Conservation (phyloP, 2,113 vertebrate genomes). For the Bubo bubo region DNA sequence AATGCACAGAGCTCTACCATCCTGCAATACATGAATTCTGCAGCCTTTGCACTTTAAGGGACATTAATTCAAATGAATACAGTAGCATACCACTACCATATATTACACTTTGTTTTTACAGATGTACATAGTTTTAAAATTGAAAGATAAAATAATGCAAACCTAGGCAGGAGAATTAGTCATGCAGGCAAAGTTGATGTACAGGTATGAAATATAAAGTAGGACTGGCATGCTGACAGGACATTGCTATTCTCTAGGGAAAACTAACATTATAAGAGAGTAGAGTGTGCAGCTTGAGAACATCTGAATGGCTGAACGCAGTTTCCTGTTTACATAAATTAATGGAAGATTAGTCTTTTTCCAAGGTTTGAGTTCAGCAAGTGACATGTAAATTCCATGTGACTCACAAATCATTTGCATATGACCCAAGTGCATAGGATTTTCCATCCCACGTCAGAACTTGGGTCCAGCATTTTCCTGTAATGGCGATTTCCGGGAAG, state of each 20-base stretch:
- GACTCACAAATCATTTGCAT: slow-evolving; percentile 45
- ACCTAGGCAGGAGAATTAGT: background rate
- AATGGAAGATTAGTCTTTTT: slow-evolving; percentile 22
- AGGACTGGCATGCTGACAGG: background rate
- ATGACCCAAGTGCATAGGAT: background rate
- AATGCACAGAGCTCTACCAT: background rate
- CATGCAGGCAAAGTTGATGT: background rate
- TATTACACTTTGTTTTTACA: slow-evolving; percentile 62
- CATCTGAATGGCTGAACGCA: background rate
- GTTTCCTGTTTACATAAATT: slow-evolving; percentile 58
- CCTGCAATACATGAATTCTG: background rate
- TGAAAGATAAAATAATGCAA: slow-evolving; percentile 40
- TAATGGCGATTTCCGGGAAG: background rate
- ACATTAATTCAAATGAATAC: slow-evolving; percentile 64
- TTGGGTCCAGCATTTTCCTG: background rate
- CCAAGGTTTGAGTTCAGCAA: slow-evolving; percentile 35
- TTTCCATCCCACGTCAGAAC: background rate
- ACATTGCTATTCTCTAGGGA: background rate
- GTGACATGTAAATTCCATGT: slow-evolving; percentile 23
- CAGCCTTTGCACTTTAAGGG: slow-evolving; percentile 13
- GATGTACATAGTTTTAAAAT: slow-evolving; percentile 45
- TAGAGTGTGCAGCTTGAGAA: background rate
- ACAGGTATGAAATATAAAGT: slow-evolving; percentile 35
- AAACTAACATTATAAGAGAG: background rate
- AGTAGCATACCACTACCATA: background rate